Evolutionary conservation across 2,888 invertebrate genomes (phyloP), one percentile per base, ranked within the genome.

Genomic region (Eilema sororculum): DNA sequence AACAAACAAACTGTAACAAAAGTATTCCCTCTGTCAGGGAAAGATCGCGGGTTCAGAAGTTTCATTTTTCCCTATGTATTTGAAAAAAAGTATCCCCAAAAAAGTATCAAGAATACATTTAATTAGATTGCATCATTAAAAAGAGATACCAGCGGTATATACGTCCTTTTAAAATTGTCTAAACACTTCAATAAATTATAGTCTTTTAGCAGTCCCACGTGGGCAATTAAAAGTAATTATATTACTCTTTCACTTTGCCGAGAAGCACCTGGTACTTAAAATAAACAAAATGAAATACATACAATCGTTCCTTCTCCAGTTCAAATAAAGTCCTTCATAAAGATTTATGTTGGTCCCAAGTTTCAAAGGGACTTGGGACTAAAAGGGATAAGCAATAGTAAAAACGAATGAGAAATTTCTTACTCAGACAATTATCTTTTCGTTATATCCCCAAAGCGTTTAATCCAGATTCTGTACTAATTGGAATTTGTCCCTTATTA

Each of bases 381-480:
- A 63, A 75, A 64, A 65, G 62, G 24, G 16, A 65, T 63, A 66
- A 69, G 75, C 69, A 65, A 74, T 64, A 59, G 64, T 22, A 30
- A 30, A 64, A 33, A 60, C 28, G 37, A 28, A 56, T 30, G 60
- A 60, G 41, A 65, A 64, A 65, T 67, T 65, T 73, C 72, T 76
- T 66, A 63, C 67, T 69, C 69, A 52, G 63, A 64, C 75, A 76
- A 71, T 62, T 76, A 61, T 75, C 69, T 68, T 73, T 74, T 65
- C 67, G 70, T 69, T 75, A 73, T 76, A 75, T 78, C 69, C 69
- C 66, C 41, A 58, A 79, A 66, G 68, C 67, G 63, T 75, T 77
- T 74, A 75, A 68, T 80, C 72, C 68, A 68, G 68, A 74, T 78
- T 77, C 73, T 72, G 78, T 81, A 70, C 76, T 80, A 80, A 80